Evolutionary conservation across 2,888 invertebrate genomes (phyloP).

Genomic region (Noctuana brunneofusca): DNA sequence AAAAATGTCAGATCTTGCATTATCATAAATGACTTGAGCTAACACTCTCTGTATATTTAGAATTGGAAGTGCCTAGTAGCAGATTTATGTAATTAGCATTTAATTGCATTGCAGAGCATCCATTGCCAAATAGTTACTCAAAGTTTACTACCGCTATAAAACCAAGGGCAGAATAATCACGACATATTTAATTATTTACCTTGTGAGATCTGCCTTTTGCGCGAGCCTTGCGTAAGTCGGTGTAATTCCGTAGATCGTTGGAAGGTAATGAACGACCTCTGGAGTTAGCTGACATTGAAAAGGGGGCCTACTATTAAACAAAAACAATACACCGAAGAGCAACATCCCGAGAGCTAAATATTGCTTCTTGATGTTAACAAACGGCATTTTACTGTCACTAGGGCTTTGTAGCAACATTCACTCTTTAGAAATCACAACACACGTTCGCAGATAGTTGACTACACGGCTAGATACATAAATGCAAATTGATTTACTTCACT

Average conservation of each 20-base stretch:
- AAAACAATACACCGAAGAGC: slow-evolving; percentile 71
- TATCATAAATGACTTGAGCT: no score
- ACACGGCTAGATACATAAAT: slow-evolving; percentile 3
- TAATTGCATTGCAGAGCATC: slow-evolving; percentile 3
- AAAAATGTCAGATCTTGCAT: no score
- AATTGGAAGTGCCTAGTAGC: neutral
- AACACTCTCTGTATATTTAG: neutral
- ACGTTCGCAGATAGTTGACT: slow-evolving; percentile 33
- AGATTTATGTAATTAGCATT: neutral
- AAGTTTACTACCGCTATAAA: slow-evolving; percentile 36
- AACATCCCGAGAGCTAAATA: slow-evolving; percentile 75
- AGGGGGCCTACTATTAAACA: slow-evolving; percentile 71
- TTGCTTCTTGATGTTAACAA: slow-evolving; percentile 76
- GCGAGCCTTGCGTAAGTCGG: slow-evolving; percentile 94
- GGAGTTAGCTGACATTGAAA: slow-evolving; percentile 73
- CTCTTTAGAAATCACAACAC: slow-evolving; percentile 36
- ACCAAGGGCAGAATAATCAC: slow-evolving; percentile 69
- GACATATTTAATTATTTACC: slow-evolving; percentile 71
- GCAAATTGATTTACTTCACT: neutral
- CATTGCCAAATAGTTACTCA: slow-evolving; percentile 44
- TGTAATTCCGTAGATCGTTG: slow-evolving; percentile 94
- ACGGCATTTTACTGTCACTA: slow-evolving; percentile 67
- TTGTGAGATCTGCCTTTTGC: slow-evolving; percentile 96
- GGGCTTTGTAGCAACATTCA: slow-evolving; percentile 6
- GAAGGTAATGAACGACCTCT: slow-evolving; percentile 71